Evolutionary conservation across 2,888 invertebrate species (phyloP).

Genomic region (Ellobium chinense): DNA sequence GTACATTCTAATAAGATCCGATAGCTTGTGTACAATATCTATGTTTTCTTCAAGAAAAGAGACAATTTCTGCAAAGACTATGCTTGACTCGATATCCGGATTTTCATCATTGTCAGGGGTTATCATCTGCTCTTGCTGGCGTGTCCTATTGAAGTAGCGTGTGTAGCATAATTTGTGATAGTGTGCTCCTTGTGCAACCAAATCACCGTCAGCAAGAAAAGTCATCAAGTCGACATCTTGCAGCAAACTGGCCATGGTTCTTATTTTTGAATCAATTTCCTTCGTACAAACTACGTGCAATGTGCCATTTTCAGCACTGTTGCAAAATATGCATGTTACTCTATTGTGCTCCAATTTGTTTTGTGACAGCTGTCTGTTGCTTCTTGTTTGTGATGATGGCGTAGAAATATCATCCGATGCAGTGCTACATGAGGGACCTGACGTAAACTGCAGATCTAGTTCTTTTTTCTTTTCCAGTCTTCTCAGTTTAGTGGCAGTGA

Average conservation of each 20-base stretch:
- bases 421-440: no score
- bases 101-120: not conserved
- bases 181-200: not conserved
- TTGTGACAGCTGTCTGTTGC: not conserved
- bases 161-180: not conserved
- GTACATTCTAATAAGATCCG: not conserved
- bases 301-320: not conserved
- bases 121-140: not conserved
- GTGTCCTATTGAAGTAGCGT: not conserved
- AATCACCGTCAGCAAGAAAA: not conserved
- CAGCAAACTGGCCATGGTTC: not conserved
- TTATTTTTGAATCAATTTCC: not conserved
- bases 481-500: no score
- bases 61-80: not conserved
- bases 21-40: not conserved
- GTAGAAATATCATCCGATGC: no score
- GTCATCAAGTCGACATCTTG: not conserved
- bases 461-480: no score
- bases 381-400: no score
- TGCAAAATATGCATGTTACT: not conserved
- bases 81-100: not conserved
- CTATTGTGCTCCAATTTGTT: not conserved
- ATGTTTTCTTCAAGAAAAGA: not conserved
- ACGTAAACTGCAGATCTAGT: no score
- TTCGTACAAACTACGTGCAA: not conserved